Evolutionary conservation across 2,888 invertebrate species (phyloP).

Genomic region (Schrankia costaestrigalis): DNA sequence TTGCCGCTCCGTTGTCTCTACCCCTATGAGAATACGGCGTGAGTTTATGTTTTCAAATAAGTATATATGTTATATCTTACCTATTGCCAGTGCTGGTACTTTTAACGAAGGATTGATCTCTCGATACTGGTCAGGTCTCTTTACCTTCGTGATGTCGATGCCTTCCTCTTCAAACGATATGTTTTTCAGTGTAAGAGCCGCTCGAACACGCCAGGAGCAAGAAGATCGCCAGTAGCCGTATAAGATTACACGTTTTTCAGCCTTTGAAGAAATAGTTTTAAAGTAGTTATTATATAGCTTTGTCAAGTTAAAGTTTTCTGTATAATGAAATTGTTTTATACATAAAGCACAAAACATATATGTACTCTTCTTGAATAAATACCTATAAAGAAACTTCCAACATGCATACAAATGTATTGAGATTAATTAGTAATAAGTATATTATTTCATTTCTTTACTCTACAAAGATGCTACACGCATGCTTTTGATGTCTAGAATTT

Average conservation of each 20-base stretch:
- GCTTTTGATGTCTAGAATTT: no score
- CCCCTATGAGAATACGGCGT: no score
- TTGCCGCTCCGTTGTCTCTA: no score
- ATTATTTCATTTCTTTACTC: no score
- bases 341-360: no score
- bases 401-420: no score
- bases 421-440: no score
- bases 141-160: constrained; percentile 57
- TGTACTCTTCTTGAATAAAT: no score
- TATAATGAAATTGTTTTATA: no score
- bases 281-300: not conserved
- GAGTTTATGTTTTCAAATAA: not conserved
- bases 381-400: no score
- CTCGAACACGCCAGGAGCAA: constrained; percentile 81
- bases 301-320: no score
- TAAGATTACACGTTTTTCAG: constrained; percentile 49
- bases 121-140: constrained; percentile 50
- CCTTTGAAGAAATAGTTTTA: constrained; percentile 22
- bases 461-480: no score
- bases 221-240: constrained; percentile 81
- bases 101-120: constrained; percentile 68
- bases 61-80: constrained; percentile 38
- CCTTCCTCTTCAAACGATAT: constrained; percentile 55
- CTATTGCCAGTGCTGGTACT: constrained; percentile 66
- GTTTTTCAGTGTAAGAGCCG: constrained; percentile 57